These are phyloP conservation scores for Prionailurus bengalensis DNA, from an alignment of 2,113 vertebrate genomes.

Conservation along the genomic window DNA sequence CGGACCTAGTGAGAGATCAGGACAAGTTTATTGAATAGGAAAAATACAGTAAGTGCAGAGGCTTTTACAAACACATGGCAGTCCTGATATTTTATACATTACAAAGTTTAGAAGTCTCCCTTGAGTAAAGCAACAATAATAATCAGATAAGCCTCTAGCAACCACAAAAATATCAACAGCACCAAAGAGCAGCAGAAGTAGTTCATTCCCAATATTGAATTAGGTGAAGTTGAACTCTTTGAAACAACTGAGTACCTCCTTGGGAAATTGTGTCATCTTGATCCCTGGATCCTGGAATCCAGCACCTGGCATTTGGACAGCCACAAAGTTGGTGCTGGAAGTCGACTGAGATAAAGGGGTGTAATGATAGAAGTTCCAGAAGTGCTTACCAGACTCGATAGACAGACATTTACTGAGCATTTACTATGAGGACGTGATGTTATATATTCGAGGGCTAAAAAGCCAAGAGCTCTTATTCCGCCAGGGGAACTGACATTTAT, in stretches of 20 bases:
- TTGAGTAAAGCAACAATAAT: neutral
- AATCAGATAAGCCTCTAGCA: neutral
- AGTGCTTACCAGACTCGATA: neutral
- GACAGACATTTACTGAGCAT: neutral
- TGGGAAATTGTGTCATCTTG: neutral
- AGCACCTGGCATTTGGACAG: neutral
- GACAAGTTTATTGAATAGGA: neutral
- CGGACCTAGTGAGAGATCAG: neutral
- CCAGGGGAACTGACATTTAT: neutral
- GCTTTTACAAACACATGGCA: neutral
- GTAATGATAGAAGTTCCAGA: neutral
- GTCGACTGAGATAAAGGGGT: neutral
- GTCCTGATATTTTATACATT: neutral
- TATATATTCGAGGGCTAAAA: neutral
- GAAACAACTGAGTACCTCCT: neutral
- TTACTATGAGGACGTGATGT: neutral
- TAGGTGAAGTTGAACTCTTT: neutral
- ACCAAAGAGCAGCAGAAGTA: neutral
- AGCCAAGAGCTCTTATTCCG: neutral
- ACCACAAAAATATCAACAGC: neutral
- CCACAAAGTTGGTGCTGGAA: neutral
- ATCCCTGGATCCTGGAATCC: neutral
- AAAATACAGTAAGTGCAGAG: neutral
- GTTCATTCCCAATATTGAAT: neutral
- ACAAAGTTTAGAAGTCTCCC: neutral